A percentile compares a stretch with the other conserved stretches of the same genome.
phyloP scores from a whole-genome alignment of 2,797 vertebrate genomes.

The Oreortyx pictus region DNA sequence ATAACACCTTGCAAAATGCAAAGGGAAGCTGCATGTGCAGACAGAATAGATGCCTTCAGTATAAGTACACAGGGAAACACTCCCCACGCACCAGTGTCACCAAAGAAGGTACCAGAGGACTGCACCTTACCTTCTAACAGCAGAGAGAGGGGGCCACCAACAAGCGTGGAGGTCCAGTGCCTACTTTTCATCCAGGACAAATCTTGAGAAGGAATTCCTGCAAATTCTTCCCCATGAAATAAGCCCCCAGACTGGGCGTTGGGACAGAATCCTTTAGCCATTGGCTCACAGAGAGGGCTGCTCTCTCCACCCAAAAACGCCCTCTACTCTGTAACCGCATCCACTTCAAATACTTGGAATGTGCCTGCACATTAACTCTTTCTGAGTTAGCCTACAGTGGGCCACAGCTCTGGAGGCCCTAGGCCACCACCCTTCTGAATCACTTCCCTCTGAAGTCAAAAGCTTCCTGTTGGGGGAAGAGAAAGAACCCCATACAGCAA shows the following conservation, averaged over 20 bases:
- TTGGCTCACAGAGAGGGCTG: slow-evolving; percentile 87
- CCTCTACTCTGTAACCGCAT: slow-evolving; percentile 30
- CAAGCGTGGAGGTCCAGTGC: background rate
- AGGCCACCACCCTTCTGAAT: background rate
- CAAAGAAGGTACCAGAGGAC: background rate
- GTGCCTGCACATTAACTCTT: slow-evolving; percentile 70
- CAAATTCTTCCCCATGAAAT: slow-evolving; percentile 80
- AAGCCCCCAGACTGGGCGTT: slow-evolving; percentile 83
- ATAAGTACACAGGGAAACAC: background rate
- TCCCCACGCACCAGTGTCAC: background rate
- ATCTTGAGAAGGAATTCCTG: slow-evolving; percentile 39
- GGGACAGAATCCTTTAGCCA: slow-evolving; percentile 72
- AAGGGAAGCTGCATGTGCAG: background rate
- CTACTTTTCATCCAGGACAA: slow-evolving; percentile 56
- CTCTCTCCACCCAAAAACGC: slow-evolving; percentile 78
- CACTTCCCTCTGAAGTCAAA: background rate
- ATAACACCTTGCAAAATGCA: background rate
- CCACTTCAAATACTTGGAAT: slow-evolving; percentile 59
- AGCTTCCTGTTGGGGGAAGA: background rate
- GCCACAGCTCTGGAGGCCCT: background rate
- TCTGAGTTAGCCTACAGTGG: background rate
- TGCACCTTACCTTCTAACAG: slow-evolving; percentile 71
- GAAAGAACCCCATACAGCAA: background rate
- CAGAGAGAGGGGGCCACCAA: slow-evolving; percentile 2
- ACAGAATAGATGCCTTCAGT: background rate